These are phyloP conservation scores for Ectemnius cavifrons DNA, from an alignment of 2,888 invertebrate species.

Conservation along the genomic window DNA sequence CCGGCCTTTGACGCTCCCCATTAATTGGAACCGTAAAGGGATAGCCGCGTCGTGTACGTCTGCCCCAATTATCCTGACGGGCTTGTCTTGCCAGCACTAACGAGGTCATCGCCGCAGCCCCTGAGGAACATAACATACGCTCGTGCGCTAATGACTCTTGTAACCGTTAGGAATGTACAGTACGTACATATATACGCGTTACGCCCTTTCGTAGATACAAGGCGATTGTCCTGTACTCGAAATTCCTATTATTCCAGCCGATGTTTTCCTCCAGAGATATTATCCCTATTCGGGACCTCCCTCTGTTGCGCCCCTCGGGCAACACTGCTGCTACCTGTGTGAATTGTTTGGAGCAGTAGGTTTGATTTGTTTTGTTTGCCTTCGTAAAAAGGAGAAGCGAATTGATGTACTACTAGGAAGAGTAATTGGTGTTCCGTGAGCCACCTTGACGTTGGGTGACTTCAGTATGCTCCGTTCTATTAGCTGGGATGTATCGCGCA, in stretches of 20 bases:
- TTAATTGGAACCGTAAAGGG: slow-evolving; percentile 1
- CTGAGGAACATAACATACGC: background rate
- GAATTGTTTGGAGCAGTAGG: background rate
- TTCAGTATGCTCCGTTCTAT: too few relatives aligned
- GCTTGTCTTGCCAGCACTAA: background rate
- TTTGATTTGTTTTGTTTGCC: background rate
- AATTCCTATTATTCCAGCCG: too few relatives aligned
- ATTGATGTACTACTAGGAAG: too few relatives aligned
- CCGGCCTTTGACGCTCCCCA: background rate
- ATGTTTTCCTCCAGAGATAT: background rate
- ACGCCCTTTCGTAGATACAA: background rate
- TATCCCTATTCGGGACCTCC: background rate
- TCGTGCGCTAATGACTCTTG: slow-evolving; percentile 1
- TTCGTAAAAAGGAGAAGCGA: background rate
- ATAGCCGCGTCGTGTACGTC: background rate
- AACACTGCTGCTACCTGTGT: background rate
- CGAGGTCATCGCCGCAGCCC: background rate
- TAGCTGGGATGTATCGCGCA: too few relatives aligned
- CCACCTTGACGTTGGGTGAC: too few relatives aligned
- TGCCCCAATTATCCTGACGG: slow-evolving; percentile 1
- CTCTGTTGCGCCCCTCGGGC: background rate
- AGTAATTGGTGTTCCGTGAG: too few relatives aligned
- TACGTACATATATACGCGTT: background rate
- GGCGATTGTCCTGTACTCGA: too few relatives aligned
- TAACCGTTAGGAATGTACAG: background rate